phyloP scores from a whole-genome alignment of 2,797 vertebrate species.

The Rhabdophis nuchalis region DNA sequence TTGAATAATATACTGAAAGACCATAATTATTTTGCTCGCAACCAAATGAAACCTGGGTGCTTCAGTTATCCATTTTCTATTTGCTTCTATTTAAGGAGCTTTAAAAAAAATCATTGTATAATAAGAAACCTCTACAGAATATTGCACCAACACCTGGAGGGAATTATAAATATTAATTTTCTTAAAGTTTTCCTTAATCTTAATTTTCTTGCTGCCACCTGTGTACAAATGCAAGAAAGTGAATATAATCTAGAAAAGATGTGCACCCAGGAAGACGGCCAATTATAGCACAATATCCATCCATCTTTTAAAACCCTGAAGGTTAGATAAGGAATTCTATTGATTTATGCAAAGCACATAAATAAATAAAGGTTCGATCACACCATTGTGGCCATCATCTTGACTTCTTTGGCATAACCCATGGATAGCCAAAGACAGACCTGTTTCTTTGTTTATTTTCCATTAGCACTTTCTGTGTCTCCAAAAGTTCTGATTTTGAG shows the following conservation, averaged over 20 bases:
- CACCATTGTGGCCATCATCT: not conserved
- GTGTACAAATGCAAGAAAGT: conserved; percentile 27
- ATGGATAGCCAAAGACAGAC: not conserved
- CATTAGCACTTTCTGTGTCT: no score
- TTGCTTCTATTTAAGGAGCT: conserved; percentile 22
- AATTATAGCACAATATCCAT: conserved; percentile 36
- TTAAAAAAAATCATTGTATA: not conserved
- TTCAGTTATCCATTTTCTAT: not conserved
- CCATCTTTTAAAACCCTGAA: conserved; percentile 23
- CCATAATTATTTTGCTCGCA: not conserved
- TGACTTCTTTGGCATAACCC: not conserved
- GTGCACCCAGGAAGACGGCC: conserved; percentile 21
- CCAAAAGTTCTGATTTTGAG: no score
- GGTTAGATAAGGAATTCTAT: conserved; percentile 20
- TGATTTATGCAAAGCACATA: conserved; percentile 26
- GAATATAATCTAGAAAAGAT: conserved; percentile 51
- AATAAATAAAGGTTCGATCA: not conserved
- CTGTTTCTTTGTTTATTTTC: no score
- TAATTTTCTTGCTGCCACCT: conserved; percentile 30
- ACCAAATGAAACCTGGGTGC: not conserved
- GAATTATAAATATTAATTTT: conserved; percentile 14
- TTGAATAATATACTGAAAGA: conserved; percentile 29
- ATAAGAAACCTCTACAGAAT: conserved; percentile 22
- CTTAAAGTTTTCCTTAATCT: conserved; percentile 7
- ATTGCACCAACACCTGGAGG: not conserved